Base-by-base conservation (phyloP, 2,888 invertebrate genomes). In the Harpagoxenus sublaevis region DNA sequence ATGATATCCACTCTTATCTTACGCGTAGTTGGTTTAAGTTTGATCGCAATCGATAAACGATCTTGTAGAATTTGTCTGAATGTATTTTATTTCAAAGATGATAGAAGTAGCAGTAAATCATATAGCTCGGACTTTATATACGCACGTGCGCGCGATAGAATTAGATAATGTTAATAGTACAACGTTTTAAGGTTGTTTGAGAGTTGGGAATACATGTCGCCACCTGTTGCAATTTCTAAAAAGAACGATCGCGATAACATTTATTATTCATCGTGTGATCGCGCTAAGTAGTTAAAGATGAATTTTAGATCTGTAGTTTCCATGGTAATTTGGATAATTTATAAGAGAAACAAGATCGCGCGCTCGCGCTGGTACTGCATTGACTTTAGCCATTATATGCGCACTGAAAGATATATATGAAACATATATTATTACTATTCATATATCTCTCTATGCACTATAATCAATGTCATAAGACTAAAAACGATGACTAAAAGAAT, bases 201-300 rank as follows among this genome's bases (percentile, higher is more conserved):
- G 60, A 79, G 48, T 60, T 53, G 35, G 8, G 74, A 74, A 60
- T 74, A 60, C 39, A 79, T 79, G 79, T 79, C 74, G 48, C 79
- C 74, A 79, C 79, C 79, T 79, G 79, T 79, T 79, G 79, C 79
- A 73, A 79, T 79, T 79, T 79, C 79, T 79, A 74, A 79, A 79
- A 79, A 79, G 79, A 79, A 79, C 60, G 79, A 73, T 79, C 60
- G 23, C 60, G 79, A 79, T 79, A 79, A 79, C 57, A 79, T 73
- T 79, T 79, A 70, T 78, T 60, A 77, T 77, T 63, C 51, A 63
- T 35, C 23, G 48, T 71, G 23, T 73, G 45, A 79, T 51, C 35
- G 60, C 15, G 23, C 28, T 79, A 51, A 57, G 73, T 70, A 79
- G 48, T 73, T 48, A 60, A 12, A 48, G 28, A 79, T 70, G 42